Conservation (phyloP, 2,888 invertebrate genomes). For the Habrosyne pyritoides region DNA sequence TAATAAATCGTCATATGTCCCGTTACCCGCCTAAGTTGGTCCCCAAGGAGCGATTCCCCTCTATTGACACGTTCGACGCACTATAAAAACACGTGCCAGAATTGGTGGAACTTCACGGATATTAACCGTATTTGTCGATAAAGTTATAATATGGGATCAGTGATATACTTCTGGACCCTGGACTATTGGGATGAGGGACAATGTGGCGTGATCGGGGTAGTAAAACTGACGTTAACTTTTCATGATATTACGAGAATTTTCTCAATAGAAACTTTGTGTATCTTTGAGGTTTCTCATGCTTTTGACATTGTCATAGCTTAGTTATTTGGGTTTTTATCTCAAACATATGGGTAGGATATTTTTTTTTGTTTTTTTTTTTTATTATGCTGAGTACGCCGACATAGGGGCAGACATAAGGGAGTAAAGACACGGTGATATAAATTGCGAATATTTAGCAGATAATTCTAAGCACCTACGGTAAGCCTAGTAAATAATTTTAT, state of each 20-base stretch:
- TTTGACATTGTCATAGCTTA: too few relatives aligned
- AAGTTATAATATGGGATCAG: background rate
- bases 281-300: too few relatives aligned
- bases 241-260: background rate
- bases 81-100: conserved; percentile 1
- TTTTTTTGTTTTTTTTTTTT: too few relatives aligned
- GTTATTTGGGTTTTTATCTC: too few relatives aligned
- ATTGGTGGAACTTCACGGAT: background rate
- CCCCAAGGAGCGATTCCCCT: background rate
- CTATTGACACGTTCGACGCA: background rate
- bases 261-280: too few relatives aligned
- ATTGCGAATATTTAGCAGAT: too few relatives aligned
- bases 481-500: too few relatives aligned
- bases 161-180: background rate
- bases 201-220: background rate
- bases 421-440: too few relatives aligned
- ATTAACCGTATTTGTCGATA: background rate
- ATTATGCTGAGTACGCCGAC: too few relatives aligned
- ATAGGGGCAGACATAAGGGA: too few relatives aligned
- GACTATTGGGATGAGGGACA: background rate
- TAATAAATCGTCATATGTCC: background rate
- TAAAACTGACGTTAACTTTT: background rate
- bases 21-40: background rate
- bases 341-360: too few relatives aligned
- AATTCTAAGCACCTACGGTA: too few relatives aligned